These are phyloP conservation scores for Sinella curviseta DNA, from an alignment of 1,140 invertebrate genomes.

Conservation along the genomic window DNA sequence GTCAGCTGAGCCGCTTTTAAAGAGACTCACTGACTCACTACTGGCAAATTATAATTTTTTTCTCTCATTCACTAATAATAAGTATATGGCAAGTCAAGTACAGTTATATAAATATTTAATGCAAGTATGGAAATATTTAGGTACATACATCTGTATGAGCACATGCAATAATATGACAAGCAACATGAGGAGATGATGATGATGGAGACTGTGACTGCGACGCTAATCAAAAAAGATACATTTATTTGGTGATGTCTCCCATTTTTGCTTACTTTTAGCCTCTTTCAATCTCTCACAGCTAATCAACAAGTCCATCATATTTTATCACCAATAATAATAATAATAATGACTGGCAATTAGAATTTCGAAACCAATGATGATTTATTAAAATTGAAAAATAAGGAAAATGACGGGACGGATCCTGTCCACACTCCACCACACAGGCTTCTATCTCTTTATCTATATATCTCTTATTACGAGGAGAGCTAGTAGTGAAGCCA, in stretches of 20 bases:
- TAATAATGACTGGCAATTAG: conserved; percentile 10
- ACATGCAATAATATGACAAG: neutral
- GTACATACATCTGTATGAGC: neutral
- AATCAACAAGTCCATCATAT: conserved; percentile 12
- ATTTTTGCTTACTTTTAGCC: neutral
- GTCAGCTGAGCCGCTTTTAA: too few relatives aligned
- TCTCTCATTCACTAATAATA: too few relatives aligned
- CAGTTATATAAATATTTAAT: neutral
- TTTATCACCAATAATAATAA: conserved; percentile 16
- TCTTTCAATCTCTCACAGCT: neutral
- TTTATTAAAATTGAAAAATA: conserved; percentile 19
- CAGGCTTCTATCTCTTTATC: neutral
- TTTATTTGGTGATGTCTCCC: neutral
- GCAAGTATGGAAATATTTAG: neutral
- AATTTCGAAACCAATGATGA: conserved; percentile 26
- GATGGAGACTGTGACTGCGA: neutral
- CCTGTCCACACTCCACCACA: neutral
- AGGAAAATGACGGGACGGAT: neutral
- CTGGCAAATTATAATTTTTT: neutral
- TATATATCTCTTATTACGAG: neutral
- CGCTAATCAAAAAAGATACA: neutral
- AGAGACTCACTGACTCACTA: neutral
- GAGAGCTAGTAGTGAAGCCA: too few relatives aligned
- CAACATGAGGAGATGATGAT: neutral
- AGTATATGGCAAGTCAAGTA: too few relatives aligned